phyloP scores from a whole-genome alignment of 2,888 invertebrate genomes.

The Cataglyphis altisquamis region DNA sequence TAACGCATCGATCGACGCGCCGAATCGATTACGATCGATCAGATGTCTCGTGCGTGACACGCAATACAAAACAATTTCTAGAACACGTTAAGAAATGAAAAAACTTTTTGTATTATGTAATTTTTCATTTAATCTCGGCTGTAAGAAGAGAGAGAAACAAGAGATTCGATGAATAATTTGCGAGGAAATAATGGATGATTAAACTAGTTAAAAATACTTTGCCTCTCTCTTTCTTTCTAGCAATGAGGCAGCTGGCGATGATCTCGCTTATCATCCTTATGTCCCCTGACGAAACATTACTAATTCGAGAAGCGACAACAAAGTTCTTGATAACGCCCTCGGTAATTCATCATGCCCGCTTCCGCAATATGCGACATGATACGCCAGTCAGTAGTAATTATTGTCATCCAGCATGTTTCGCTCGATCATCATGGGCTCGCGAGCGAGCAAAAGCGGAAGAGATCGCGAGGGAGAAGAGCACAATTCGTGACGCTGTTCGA shows the following conservation, averaged over 20 bases:
- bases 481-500: conserved; percentile 23
- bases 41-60: not conserved
- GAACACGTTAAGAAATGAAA: not conserved
- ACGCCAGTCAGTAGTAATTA: conserved; percentile 62
- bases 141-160: not conserved
- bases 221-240: not conserved
- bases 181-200: conserved; percentile 18
- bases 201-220: conserved; percentile 10
- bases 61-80: not conserved
- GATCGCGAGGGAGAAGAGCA: conserved; percentile 38
- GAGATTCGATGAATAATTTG: conserved; percentile 5
- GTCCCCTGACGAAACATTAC: conserved; percentile 62
- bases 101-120: not conserved
- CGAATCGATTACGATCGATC: conserved; percentile 1
- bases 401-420: conserved; percentile 53
- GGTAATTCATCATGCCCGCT: conserved; percentile 60
- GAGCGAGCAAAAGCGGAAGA: conserved; percentile 32
- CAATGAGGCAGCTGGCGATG: not conserved
- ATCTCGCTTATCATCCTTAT: conserved; percentile 53
- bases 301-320: conserved; percentile 58
- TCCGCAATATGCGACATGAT: conserved; percentile 51
- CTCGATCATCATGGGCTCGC: conserved; percentile 49
- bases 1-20: not conserved
- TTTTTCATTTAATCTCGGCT: not conserved
- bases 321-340: conserved; percentile 66